Conservation (phyloP, 2,888 invertebrate species). For the Rosalia funebris region DNA sequence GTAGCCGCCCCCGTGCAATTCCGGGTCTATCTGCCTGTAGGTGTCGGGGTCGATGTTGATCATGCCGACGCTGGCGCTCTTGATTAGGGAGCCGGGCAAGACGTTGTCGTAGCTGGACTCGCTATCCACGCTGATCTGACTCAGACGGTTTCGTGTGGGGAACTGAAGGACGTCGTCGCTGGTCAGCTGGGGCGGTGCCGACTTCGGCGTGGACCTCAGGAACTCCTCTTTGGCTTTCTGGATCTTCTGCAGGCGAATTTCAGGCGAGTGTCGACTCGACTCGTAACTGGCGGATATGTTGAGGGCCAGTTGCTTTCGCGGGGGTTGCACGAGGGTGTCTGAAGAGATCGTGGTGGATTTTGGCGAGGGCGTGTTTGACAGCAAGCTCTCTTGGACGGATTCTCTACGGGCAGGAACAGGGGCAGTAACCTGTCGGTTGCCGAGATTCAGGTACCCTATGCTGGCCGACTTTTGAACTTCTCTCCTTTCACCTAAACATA, state of each 20-base stretch:
- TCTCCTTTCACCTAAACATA: constrained; percentile 59
- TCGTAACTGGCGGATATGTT: constrained; percentile 27
- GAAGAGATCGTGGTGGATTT: not conserved
- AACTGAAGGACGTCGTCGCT: constrained; percentile 47
- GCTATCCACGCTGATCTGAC: constrained; percentile 74
- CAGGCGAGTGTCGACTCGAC: constrained; percentile 48
- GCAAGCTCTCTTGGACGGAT: constrained; percentile 24
- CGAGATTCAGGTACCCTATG: constrained; percentile 56
- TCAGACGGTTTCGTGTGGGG: constrained; percentile 62
- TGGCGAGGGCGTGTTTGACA: not conserved
- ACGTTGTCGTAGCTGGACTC: constrained; percentile 65
- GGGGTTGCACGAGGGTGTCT: not conserved
- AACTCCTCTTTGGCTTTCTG: constrained; percentile 80
- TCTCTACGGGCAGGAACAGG: constrained; percentile 59
- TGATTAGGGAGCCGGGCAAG: constrained; percentile 67
- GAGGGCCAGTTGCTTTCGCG: constrained; percentile 28
- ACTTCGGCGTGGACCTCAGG: constrained; percentile 59
- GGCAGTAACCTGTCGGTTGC: constrained; percentile 58
- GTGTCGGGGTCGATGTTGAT: constrained; percentile 74
- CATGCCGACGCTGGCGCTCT: constrained; percentile 83
- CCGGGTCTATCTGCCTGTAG: constrained; percentile 68
- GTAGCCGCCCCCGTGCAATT: constrained; percentile 63
- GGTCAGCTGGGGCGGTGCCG: constrained; percentile 38
- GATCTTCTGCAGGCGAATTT: constrained; percentile 69
- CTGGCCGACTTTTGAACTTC: constrained; percentile 77